Evolutionary conservation across 2,888 invertebrate species (phyloP).

Genomic region (Eristalinus sepulchralis): DNA sequence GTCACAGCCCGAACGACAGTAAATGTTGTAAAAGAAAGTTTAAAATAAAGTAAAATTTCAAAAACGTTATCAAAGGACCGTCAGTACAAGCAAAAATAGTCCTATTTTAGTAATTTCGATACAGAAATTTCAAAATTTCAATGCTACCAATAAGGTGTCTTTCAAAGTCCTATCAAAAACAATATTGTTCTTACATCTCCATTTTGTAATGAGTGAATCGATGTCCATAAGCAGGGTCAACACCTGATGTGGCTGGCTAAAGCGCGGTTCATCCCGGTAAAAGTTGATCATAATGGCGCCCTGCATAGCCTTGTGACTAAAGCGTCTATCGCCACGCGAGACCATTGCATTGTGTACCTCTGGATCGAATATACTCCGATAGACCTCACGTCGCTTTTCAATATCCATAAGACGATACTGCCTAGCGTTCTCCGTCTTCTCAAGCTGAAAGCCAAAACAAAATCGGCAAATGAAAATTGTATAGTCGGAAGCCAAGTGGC

Average conservation of each 20-base stretch:
- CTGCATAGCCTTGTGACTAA: constrained; percentile 95
- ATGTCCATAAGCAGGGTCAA: constrained; percentile 97
- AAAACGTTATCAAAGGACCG: too few species aligned
- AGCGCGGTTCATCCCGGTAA: constrained; percentile 97
- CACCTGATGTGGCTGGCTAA: constrained; percentile 98
- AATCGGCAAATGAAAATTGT: neutral
- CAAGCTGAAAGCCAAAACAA: constrained; percentile 81
- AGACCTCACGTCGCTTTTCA: constrained; percentile 90
- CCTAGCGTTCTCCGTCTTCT: constrained; percentile 84
- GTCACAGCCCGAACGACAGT: too few species aligned
- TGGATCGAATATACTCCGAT: constrained; percentile 94
- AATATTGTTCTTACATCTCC: constrained; percentile 93
- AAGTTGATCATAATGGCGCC: constrained; percentile 99
- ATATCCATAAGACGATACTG: constrained; percentile 87
- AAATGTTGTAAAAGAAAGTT: too few species aligned
- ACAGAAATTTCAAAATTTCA: too few species aligned
- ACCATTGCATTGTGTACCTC: constrained; percentile 91
- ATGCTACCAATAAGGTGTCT: too few species aligned
- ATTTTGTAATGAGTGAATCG: constrained; percentile 98
- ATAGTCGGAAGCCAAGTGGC: too few species aligned
- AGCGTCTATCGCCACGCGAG: constrained; percentile 87
- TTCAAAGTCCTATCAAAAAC: too few species aligned
- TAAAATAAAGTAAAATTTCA: too few species aligned
- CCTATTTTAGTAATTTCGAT: too few species aligned
- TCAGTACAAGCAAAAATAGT: too few species aligned